Conservation (phyloP, 2,888 invertebrate species). For the Dorcus parallelipipedus region DNA sequence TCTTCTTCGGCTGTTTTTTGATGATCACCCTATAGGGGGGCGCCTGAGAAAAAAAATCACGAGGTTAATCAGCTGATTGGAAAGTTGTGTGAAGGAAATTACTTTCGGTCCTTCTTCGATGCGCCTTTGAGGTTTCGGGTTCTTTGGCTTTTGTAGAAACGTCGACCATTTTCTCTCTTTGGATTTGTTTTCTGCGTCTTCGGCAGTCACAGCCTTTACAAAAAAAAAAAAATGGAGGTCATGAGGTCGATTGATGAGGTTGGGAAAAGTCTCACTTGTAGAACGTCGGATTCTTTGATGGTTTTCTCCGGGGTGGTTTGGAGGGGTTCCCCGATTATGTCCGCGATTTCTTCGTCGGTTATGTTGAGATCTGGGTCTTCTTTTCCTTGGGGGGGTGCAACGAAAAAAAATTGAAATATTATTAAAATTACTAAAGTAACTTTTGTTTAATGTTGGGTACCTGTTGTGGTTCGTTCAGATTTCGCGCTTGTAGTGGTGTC, state of each 20-base stretch:
- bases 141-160: conserved; percentile 70
- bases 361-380: conserved; percentile 21
- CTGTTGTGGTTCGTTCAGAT: not conserved
- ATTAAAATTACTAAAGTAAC: not conserved
- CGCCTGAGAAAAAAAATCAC: conserved; percentile 1
- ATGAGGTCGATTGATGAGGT: not conserved
- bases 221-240: not conserved
- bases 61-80: not conserved
- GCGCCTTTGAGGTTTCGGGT: conserved; percentile 50
- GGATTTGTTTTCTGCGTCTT: conserved; percentile 43
- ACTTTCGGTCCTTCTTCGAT: conserved; percentile 36
- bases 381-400: not conserved
- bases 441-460: not conserved
- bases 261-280: not conserved
- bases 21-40: conserved; percentile 44
- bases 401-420: not conserved
- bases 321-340: conserved; percentile 17
- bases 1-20: conserved; percentile 39
- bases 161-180: conserved; percentile 68
- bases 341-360: conserved; percentile 25
- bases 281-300: not conserved
- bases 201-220: not conserved
- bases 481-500: not conserved
- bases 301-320: conserved; percentile 5
- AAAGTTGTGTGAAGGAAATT: conserved; percentile 1